A percentile compares a stretch with the other conserved stretches of the same genome.
phyloP scores from a whole-genome alignment of 2,797 vertebrate species.

The Ctenopoma kingsleyae region DNA sequence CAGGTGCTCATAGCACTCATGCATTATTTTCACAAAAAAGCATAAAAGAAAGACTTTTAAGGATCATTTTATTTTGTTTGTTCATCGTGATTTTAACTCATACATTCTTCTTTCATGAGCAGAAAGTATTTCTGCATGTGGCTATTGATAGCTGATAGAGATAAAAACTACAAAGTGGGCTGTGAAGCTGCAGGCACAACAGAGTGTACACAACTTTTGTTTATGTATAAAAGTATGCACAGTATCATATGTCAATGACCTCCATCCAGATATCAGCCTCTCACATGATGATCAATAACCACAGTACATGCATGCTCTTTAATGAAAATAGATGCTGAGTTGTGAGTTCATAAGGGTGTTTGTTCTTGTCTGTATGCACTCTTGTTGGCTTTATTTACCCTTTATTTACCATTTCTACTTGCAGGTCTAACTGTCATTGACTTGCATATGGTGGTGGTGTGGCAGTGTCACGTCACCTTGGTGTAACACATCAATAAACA shows the following conservation, averaged over 20 bases:
- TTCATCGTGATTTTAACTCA: not conserved
- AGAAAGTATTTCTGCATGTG: not conserved
- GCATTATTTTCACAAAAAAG: not conserved
- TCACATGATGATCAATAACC: conserved; percentile 50
- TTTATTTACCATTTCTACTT: conserved; percentile 16
- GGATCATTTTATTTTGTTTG: not conserved
- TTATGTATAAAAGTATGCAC: conserved; percentile 18
- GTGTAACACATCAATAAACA: conserved; percentile 17
- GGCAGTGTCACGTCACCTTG: conserved; percentile 9
- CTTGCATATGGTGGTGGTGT: not conserved
- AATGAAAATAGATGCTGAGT: conserved; percentile 42
- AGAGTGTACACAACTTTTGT: conserved; percentile 29
- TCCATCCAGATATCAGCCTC: conserved; percentile 40
- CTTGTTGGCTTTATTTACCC: conserved; percentile 6
- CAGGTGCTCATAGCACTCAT: not conserved
- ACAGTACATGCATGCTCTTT: conserved; percentile 7
- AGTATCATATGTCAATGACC: conserved; percentile 53
- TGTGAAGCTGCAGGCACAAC: conserved; percentile 1
- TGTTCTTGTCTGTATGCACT: not conserved
- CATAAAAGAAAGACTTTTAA: not conserved
- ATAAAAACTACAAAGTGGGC: not conserved
- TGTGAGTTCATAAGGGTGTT: conserved; percentile 26
- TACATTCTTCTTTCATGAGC: not conserved
- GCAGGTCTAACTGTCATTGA: not conserved
- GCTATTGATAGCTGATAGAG: not conserved